These are phyloP conservation scores for Stegophylla sp. DNA, from an alignment of 2,888 invertebrate species.

Conservation along the genomic window DNA sequence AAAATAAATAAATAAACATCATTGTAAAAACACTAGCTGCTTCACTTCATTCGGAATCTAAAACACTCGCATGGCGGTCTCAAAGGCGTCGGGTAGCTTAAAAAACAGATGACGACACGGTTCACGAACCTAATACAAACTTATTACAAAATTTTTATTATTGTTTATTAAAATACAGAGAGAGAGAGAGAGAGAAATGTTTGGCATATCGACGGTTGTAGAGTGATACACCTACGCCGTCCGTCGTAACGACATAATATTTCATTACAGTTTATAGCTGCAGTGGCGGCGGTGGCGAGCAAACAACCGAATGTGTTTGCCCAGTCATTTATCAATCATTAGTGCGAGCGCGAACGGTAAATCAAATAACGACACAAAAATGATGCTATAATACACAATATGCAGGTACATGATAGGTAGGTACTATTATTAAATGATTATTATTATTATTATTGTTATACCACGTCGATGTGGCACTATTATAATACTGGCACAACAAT, in stretches of 20 bases:
- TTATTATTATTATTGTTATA: too few relatives aligned
- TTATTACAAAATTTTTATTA: slow-evolving; percentile 6
- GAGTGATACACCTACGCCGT: background rate
- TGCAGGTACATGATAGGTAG: too few relatives aligned
- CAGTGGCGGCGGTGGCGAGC: too few relatives aligned
- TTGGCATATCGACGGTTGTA: background rate
- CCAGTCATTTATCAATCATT: slow-evolving; percentile 58
- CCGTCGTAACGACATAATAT: slow-evolving; percentile 24
- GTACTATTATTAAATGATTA: too few relatives aligned
- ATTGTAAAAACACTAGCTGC: too few relatives aligned
- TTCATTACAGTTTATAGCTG: slow-evolving; percentile 43
- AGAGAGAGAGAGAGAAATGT: background rate
- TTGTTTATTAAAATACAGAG: background rate
- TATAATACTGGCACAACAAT: background rate
- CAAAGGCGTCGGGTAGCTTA: slow-evolving; percentile 8
- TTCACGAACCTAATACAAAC: slow-evolving; percentile 30
- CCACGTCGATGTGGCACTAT: background rate
- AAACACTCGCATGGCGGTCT: background rate
- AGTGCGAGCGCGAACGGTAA: slow-evolving; percentile 39
- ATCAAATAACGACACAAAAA: slow-evolving; percentile 54
- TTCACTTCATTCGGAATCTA: too few relatives aligned
- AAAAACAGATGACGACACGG: slow-evolving; percentile 32
- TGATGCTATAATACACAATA: background rate
- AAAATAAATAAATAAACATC: background rate
- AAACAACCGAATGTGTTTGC: slow-evolving; percentile 48